Evolutionary conservation across 2,888 invertebrate genomes (phyloP), one percentile per base, ranked within the genome.

Genomic region (Coelinius sp.): DNA sequence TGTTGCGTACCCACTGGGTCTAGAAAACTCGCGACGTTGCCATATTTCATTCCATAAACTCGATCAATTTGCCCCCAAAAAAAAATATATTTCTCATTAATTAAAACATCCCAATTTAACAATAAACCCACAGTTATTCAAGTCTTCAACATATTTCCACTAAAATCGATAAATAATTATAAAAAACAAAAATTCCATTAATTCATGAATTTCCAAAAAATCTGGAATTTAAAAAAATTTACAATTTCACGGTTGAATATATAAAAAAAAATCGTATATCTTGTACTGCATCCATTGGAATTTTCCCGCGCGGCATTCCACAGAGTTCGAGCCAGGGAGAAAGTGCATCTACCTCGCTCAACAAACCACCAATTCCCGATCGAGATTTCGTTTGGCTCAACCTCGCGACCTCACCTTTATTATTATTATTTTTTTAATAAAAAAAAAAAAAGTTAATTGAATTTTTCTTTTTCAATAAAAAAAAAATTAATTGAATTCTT

Each of bases 261-360:
- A 31, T 17, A 25, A 12, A 24, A 7, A 17, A 14, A 49, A 49
- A 14, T 59, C 59, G 59, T 59, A 27, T 56, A 31, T 56, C 59
- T 59, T 27, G 59, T 59, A 31, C 59, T 31, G 59, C 59, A 20
- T 59, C 14, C 17, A 59, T 59, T 35, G 59, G 59, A 59, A 59
- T 59, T 59, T n/a, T 59, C 31, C 59, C 59, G 59, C 59, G 31
- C 59, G 14, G 59, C 59, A 59, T 59, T 59, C 59, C 59, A 59
- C 17, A 17, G 59, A 59, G 59, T 59, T 59, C 59, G 59, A 59
- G 59, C 59, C 59, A 59, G 59, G 59, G 59, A 59, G 59, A 59
- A 59, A 59, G 59, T 59, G 59, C 59, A 59, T 59, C 59, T 31
- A 59, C 59, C 59, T 59, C 59, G 59, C 31, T 59, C 59, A 12